A percentile compares a stretch with the other conserved stretches of the same genome.
Evolutionary conservation across 2,113 vertebrate genomes (phyloP).

Genomic region (Nycticryphes semicollaris): DNA sequence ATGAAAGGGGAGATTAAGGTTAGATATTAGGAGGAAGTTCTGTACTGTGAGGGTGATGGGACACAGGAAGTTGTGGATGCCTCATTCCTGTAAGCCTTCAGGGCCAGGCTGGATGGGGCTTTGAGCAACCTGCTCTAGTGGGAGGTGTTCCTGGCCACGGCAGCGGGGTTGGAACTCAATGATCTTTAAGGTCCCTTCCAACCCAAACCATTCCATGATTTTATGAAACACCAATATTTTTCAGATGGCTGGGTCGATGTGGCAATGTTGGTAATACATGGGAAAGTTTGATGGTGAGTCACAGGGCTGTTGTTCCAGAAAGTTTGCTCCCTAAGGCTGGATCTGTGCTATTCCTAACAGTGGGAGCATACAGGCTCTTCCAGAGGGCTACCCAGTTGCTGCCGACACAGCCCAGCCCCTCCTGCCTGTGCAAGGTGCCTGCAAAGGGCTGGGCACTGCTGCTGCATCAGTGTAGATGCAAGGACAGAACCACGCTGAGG

Average conservation of each 20-base stretch:
- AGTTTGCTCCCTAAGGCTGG: not conserved
- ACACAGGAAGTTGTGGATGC: not conserved
- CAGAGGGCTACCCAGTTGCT: not conserved
- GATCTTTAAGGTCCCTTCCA: not conserved
- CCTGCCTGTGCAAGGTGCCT: not conserved
- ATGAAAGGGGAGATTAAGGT: not conserved
- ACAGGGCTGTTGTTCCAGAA: not conserved
- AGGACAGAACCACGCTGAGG: not conserved
- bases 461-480: not conserved
- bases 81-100: not conserved
- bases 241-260: not conserved
- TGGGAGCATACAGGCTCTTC: not conserved
- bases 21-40: not conserved
- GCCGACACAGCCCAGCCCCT: not conserved
- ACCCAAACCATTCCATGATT: not conserved
- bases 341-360: not conserved
- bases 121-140: not conserved
- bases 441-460: not conserved
- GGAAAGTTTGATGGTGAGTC: not conserved
- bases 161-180: not conserved
- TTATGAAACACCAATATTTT: not conserved
- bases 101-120: not conserved
- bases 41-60: not conserved
- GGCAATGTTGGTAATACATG: not conserved
- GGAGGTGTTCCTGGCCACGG: not conserved